phyloP scores from a whole-genome alignment of 2,113 vertebrate genomes.

The Pteruthius melanotis region DNA sequence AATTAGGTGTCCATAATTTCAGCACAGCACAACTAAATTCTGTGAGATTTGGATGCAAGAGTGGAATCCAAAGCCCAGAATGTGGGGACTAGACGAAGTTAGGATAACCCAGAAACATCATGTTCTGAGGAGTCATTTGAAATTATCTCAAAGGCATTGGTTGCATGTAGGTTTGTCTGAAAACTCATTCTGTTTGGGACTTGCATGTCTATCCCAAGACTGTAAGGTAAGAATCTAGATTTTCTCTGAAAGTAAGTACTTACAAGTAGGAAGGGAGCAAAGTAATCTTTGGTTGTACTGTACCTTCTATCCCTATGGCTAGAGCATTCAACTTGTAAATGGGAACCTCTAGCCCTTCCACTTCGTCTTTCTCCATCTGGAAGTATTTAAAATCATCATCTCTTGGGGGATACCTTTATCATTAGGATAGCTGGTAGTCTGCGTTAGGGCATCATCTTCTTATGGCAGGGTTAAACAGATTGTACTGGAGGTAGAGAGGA shows the following conservation, averaged over 20 bases:
- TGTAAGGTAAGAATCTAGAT: background rate
- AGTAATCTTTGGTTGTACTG: background rate
- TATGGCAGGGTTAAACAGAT: background rate
- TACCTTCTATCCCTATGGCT: background rate
- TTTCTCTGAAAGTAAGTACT: background rate
- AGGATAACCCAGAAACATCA: background rate
- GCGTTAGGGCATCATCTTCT: background rate
- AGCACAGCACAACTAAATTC: background rate
- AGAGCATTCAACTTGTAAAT: background rate
- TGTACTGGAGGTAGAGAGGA: background rate
- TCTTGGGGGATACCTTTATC: background rate
- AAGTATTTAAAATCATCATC: background rate
- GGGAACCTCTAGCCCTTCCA: background rate
- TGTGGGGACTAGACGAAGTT: background rate
- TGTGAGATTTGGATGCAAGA: background rate
- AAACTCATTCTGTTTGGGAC: background rate
- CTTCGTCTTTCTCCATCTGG: background rate
- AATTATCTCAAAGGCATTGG: background rate
- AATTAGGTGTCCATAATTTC: background rate
- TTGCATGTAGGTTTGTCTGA: background rate
- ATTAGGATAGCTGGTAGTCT: background rate
- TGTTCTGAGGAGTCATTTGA: background rate
- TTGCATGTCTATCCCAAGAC: background rate
- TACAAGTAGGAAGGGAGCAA: background rate
- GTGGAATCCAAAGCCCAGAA: background rate